Percentiles rank a stretch among this genome's conserved stretches.
These are phyloP conservation scores for Geopemphigus sp. DNA, from an alignment of 1,140 invertebrate species.

Conservation along the genomic window DNA sequence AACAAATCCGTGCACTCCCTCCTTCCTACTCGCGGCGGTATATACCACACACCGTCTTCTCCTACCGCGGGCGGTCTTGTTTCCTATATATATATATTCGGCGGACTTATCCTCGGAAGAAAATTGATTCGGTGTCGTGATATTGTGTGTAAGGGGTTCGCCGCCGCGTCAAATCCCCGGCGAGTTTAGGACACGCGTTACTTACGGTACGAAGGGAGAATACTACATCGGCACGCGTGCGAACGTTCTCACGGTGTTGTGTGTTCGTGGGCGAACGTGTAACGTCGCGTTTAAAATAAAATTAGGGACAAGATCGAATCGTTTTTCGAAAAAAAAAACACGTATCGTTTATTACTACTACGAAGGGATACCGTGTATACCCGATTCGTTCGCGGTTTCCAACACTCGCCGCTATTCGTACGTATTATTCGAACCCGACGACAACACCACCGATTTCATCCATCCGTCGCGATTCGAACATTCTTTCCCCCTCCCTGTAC, in stretches of 20 bases:
- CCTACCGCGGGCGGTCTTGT: too few species aligned
- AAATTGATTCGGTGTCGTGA: slow-evolving; percentile 42
- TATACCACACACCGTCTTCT: background rate
- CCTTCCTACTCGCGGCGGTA: too few species aligned
- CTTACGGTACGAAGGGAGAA: background rate
- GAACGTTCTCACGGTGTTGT: too few species aligned
- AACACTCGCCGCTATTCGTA: too few species aligned
- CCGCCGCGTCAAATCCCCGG: slow-evolving; percentile 28
- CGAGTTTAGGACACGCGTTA: background rate
- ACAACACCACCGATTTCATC: too few species aligned
- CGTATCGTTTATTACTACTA: too few species aligned
- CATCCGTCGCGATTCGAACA: too few species aligned
- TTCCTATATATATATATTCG: background rate
- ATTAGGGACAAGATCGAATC: background rate
- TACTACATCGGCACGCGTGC: background rate
- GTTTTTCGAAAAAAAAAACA: background rate
- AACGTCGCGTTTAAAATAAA: background rate
- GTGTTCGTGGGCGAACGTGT: too few species aligned
- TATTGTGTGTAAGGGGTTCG: background rate
- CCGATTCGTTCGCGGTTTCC: too few species aligned
- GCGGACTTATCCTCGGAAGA: slow-evolving; percentile 35
- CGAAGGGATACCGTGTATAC: too few species aligned
- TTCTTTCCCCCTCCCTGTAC: too few species aligned
- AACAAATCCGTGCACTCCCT: slow-evolving; percentile 31
- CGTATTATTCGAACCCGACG: too few species aligned